These are phyloP conservation scores for Taeniopygia guttata DNA, from an alignment of 2,797 vertebrate genomes.

Conservation along the genomic window DNA sequence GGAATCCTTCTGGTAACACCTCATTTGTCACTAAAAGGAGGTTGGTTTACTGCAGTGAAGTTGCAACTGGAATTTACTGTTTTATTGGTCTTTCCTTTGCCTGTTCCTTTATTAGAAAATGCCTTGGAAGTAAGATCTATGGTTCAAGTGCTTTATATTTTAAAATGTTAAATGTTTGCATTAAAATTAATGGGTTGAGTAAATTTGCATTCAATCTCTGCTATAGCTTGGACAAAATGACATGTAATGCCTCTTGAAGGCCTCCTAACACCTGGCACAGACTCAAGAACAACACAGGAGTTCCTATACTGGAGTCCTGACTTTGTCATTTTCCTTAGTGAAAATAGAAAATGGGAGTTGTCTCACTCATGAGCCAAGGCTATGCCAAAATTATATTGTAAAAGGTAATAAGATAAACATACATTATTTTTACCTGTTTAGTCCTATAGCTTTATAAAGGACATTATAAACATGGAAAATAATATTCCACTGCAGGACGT, in stretches of 20 bases:
- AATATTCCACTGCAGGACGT: not conserved
- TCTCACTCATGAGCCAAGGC: not conserved
- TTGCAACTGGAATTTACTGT: not conserved
- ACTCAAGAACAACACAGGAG: conserved; percentile 50
- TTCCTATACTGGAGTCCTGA: conserved; percentile 43
- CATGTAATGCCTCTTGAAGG: not conserved
- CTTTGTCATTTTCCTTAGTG: conserved; percentile 52
- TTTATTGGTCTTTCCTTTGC: not conserved
- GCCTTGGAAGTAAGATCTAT: not conserved
- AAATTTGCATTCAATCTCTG: not conserved
- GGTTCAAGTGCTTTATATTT: not conserved
- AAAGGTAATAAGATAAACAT: not conserved
- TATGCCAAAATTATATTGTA: not conserved
- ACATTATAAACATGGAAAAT: not conserved
- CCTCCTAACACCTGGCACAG: conserved; percentile 18
- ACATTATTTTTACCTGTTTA: not conserved
- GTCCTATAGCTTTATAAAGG: not conserved
- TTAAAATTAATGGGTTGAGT: not conserved
- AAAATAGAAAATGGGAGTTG: conserved; percentile 57
- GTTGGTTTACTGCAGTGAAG: not conserved
- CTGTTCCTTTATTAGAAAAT: not conserved
- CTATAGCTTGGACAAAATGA: not conserved
- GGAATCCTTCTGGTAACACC: not conserved
- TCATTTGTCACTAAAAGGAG: not conserved
- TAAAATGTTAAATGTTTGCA: not conserved